Conservation (phyloP, 2,797 vertebrate species). For the Myotis findleyi region DNA sequence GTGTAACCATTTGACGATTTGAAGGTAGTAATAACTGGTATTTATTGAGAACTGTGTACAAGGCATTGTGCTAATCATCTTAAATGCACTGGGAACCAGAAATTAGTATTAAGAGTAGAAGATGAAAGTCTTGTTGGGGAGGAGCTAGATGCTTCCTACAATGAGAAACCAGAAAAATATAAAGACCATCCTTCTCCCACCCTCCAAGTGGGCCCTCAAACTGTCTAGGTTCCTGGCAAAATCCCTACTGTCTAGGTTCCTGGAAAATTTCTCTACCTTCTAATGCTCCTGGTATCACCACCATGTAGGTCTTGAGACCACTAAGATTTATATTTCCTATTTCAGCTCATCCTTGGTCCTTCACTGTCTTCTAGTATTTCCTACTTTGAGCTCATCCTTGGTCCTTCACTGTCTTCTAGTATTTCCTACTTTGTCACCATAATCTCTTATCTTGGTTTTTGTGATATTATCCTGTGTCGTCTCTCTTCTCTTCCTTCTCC, state of each 20-base stretch:
- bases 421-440: not conserved
- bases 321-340: not conserved
- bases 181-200: not conserved
- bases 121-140: not conserved
- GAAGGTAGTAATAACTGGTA: not conserved
- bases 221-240: not conserved
- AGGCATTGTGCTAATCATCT: not conserved
- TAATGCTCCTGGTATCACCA: not conserved
- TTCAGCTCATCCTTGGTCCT: not conserved
- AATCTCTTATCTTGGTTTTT: not conserved
- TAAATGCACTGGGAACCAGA: not conserved
- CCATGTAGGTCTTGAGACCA: not conserved
- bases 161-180: not conserved
- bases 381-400: rapidly evolving
- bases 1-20: not conserved
- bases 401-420: not conserved
- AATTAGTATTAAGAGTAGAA: not conserved
- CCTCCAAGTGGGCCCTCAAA: not conserved
- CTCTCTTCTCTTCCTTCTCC: not conserved
- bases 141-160: not conserved
- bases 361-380: not conserved
- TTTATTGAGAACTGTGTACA: not conserved
- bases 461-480: not conserved
- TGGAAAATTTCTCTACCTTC: not conserved
- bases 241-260: not conserved